Evolutionary conservation across 2,797 vertebrate species (phyloP).

Genomic region (Pipistrellus nathusii): DNA sequence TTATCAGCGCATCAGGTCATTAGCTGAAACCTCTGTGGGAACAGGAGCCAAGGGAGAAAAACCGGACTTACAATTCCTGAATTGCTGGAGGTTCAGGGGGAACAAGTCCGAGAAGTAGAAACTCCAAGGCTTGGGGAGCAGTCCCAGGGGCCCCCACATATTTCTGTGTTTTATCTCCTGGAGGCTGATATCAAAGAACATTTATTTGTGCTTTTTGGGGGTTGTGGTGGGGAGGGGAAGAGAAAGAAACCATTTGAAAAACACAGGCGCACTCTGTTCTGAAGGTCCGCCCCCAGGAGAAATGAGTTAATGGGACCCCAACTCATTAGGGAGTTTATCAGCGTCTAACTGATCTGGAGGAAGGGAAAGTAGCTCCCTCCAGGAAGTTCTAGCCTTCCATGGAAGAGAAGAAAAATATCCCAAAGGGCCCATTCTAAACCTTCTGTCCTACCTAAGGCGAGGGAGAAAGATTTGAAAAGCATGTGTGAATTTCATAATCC

Average conservation of each 20-base stretch:
- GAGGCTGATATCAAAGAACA: neutral
- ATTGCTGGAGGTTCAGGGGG: neutral
- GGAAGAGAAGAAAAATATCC: neutral
- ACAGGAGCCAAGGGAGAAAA: neutral
- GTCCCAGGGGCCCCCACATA: neutral
- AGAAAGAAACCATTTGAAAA: neutral
- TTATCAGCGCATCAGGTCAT: neutral
- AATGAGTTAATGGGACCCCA: neutral
- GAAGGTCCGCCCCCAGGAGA: neutral
- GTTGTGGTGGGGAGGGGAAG: neutral
- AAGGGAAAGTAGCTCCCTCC: neutral
- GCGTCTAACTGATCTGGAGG: neutral
- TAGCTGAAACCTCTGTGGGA: neutral
- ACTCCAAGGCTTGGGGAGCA: too few species aligned
- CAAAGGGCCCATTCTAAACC: neutral
- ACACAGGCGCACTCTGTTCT: neutral
- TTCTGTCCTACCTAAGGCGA: neutral
- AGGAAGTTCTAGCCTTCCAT: neutral
- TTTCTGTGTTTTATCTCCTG: neutral
- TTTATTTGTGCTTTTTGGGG: neutral
- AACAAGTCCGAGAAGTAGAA: neutral
- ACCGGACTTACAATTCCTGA: neutral
- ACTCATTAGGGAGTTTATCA: neutral
- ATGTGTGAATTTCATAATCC: neutral
- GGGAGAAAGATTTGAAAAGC: neutral